Conservation (phyloP, 2,113 vertebrate species). For the Corythaixoides concolor region DNA sequence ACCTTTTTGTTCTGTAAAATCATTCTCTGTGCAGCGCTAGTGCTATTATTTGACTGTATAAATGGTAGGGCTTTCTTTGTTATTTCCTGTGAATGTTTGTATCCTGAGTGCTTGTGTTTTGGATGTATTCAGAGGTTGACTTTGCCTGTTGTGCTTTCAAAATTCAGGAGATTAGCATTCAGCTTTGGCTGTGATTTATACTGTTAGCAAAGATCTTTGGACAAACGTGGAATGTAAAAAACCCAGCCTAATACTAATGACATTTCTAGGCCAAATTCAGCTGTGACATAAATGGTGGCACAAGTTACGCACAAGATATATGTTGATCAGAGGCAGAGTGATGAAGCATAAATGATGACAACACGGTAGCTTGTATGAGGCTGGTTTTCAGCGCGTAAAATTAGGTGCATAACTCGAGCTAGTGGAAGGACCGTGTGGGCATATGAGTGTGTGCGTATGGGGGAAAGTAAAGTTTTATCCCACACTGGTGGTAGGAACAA, state of each 20-base stretch:
- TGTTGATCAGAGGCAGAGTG: background rate
- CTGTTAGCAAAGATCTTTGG: background rate
- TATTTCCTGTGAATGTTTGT: background rate
- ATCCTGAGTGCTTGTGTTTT: background rate
- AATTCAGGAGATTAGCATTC: slow-evolving; percentile 39
- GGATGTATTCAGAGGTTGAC: background rate
- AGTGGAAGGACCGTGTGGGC: background rate
- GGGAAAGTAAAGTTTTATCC: slow-evolving; percentile 12
- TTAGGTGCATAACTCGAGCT: background rate
- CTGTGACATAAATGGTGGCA: background rate
- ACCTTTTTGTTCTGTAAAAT: background rate
- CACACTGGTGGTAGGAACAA: background rate
- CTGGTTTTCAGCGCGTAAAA: background rate
- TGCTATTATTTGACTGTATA: background rate
- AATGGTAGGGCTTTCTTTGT: background rate
- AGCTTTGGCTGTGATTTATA: slow-evolving; percentile 6
- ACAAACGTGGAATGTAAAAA: background rate
- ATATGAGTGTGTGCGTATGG: rapidly evolving
- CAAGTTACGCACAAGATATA: background rate
- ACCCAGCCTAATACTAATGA: background rate
- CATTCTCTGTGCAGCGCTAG: background rate
- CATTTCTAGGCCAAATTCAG: background rate
- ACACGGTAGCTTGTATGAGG: background rate
- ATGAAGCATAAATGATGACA: background rate
- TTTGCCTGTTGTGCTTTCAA: slow-evolving; percentile 23